Evolutionary conservation across 2,797 vertebrate species (phyloP), one percentile per base, ranked within the genome.

Genomic region (Lindbergichthys nudifrons): DNA sequence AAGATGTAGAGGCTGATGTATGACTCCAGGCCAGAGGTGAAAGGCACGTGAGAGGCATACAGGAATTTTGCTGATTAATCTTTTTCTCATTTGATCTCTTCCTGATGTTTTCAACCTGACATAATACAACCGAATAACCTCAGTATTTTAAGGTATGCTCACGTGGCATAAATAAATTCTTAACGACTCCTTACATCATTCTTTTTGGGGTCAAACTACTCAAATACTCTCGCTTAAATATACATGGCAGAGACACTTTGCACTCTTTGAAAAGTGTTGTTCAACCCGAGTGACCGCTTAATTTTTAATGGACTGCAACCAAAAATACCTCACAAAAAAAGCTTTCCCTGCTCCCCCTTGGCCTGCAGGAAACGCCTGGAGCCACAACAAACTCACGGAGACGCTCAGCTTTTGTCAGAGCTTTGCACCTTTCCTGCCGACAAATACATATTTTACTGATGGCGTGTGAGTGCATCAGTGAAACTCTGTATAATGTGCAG

Each of bases 301-400:
- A 93, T 92, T 45, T 92, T 94, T 94, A 71, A 93, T 93, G 67
- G 59, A 70, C 82, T 58, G 36, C 54, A 75, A 87, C 89, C 87
- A 89, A 91, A 93, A 93, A 94, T 92, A 93, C 72, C 87, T 68
- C 51, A 78, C 59, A 88, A 89, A 88, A 60, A 81, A 85, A 85
- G 65, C 82, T 52, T 77, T 77, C 64, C 45, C 51, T 79, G 73
- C 79, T 74, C 51, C 70, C 52, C 10, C 53, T n/a, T 45, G 59
- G 32, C 32, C 26, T 5, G 26, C 26, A 26, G 26, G 26, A 26
- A 26, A 26, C 51, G 57, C 66, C 62, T 23, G 47, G 57, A 72
- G 79, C 67, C 73, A 63, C 69, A 69, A 70, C 72, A 77, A 74
- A 73, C 46, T 26, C 54, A 36, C 56, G 14, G 65, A 77, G 65